Evolutionary conservation across 2,113 vertebrate genomes (phyloP).

Genomic region (Leptobrachium leishanense): DNA sequence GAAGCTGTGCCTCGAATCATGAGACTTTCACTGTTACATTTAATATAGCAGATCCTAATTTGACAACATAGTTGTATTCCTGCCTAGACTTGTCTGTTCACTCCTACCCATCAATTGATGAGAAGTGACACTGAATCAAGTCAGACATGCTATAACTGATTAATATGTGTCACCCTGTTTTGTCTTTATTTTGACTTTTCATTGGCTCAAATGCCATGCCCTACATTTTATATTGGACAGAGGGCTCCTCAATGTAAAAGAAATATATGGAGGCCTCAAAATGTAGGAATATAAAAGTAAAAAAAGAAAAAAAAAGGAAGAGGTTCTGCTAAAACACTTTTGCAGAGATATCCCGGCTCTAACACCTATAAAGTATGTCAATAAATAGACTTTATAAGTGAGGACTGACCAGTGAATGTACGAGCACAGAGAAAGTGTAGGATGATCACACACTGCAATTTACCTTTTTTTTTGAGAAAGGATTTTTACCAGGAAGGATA

Average conservation of each 20-base stretch:
- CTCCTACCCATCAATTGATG: background rate
- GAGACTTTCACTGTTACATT: background rate
- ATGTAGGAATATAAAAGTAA: no score
- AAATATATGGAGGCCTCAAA: no score
- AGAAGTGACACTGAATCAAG: background rate
- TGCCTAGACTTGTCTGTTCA: background rate
- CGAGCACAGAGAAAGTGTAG: no score
- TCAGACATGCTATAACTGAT: background rate
- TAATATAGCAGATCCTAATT: background rate
- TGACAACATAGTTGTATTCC: background rate
- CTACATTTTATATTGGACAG: background rate
- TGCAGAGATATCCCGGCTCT: no score
- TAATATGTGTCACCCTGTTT: background rate
- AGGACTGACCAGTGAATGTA: no score
- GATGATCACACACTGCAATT: no score
- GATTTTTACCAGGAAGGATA: no score
- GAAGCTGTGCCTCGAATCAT: background rate
- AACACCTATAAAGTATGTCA: no score
- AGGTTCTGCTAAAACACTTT: no score
- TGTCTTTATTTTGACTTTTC: background rate
- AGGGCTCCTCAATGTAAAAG: background rate
- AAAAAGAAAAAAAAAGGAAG: no score
- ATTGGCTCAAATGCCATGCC: background rate
- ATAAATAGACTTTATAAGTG: no score
- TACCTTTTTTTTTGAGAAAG: no score